Conservation (phyloP, 2,113 vertebrate species). For the Ctenodactylus gundi region DNA sequence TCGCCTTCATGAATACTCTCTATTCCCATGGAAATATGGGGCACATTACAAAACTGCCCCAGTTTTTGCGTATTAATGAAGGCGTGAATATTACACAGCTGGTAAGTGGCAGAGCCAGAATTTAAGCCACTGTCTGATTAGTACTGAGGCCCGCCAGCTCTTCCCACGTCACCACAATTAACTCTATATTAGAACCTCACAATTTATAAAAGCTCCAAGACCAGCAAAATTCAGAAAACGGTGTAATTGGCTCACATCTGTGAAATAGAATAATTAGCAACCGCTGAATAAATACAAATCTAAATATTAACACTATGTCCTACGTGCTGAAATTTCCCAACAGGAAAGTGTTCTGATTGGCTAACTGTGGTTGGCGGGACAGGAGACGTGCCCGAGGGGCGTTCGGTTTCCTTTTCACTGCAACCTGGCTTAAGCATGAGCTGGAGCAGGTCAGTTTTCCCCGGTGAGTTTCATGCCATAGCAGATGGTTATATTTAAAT, state of each 20-base stretch:
- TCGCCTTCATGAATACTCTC: background rate
- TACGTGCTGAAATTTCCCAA: conserved; percentile 27
- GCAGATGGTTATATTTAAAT: conserved; percentile 11
- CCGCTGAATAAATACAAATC: conserved; percentile 55
- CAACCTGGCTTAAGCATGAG: background rate
- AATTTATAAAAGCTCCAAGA: conserved; percentile 60
- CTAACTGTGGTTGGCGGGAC: background rate
- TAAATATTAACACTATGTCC: conserved; percentile 54
- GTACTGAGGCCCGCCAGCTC: background rate
- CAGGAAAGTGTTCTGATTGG: background rate
- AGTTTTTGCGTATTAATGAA: background rate
- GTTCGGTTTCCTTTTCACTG: background rate
- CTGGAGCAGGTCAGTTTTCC: background rate
- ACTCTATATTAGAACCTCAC: conserved; percentile 53
- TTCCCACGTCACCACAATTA: background rate
- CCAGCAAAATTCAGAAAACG: conserved; percentile 57
- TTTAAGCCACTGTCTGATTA: conserved; percentile 26
- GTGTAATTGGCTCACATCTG: conserved; percentile 57
- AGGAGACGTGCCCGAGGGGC: background rate
- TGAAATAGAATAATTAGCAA: conserved; percentile 69
- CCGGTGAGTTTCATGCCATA: background rate
- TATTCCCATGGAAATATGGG: background rate
- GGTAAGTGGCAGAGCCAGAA: background rate
- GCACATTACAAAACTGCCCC: background rate
- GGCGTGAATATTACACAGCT: background rate